phyloP scores from a whole-genome alignment of 2,113 vertebrate genomes.

The Sturnira hondurensis region DNA sequence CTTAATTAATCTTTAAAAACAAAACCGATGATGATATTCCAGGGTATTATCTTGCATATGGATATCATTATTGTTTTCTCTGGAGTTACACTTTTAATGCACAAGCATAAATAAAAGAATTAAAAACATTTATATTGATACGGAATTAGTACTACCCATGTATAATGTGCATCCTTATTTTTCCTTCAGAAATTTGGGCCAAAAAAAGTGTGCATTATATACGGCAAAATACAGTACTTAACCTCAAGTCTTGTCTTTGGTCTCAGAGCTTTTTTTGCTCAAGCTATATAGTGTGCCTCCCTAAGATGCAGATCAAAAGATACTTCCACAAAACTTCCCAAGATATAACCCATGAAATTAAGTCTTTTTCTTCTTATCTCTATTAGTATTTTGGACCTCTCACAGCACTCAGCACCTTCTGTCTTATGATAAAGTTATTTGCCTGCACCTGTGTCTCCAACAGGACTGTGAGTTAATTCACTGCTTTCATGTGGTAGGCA shows the following conservation, averaged over 20 bases:
- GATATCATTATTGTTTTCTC: no score
- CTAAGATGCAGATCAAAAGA: background rate
- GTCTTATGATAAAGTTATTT: background rate
- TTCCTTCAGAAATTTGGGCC: no score
- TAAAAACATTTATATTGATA: no score
- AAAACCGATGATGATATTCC: no score
- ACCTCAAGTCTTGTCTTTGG: background rate
- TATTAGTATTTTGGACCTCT: background rate
- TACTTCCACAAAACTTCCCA: background rate
- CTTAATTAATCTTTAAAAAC: no score
- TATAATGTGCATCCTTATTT: no score
- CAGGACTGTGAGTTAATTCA: background rate
- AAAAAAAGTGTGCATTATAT: no score
- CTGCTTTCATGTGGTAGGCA: background rate
- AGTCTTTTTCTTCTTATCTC: background rate
- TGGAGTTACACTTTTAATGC: no score
- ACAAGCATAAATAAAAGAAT: no score
- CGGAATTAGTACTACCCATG: no score
- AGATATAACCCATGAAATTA: background rate
- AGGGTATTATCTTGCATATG: no score
- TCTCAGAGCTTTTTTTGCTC: slow-evolving; percentile 6
- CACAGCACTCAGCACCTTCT: background rate
- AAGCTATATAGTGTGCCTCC: background rate
- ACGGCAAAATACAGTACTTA: background rate
- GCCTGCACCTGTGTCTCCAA: background rate